Conservation (phyloP, 2,888 invertebrate genomes). For the Xylota sylvarum region DNA sequence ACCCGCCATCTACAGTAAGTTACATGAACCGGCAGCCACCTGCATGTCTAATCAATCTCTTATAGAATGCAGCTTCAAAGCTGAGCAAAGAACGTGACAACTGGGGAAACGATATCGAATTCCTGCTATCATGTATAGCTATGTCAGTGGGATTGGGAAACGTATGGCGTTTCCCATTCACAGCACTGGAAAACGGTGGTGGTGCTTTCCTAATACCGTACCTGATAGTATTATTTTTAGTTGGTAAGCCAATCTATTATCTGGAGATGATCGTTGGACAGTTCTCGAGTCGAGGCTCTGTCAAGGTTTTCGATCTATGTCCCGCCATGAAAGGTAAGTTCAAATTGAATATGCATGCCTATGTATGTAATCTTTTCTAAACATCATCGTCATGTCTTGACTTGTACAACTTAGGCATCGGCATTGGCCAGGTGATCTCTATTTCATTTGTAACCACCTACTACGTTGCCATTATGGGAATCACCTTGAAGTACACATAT, state of each 20-base stretch:
- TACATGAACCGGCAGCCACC: background rate
- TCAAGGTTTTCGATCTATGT: constrained; percentile 88
- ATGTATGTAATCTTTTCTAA: too few species aligned
- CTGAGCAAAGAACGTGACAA: constrained; percentile 80
- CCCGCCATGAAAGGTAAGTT: constrained; percentile 89
- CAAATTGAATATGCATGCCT: background rate
- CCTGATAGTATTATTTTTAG: constrained; percentile 87
- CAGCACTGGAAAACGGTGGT: constrained; percentile 89
- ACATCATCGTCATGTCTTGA: constrained; percentile 3
- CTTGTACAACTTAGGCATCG: constrained; percentile 85
- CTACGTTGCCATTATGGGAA: constrained; percentile 89
- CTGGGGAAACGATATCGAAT: constrained; percentile 85
- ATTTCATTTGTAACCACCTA: constrained; percentile 87
- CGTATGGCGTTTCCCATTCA: constrained; percentile 89
- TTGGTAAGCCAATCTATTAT: constrained; percentile 90
- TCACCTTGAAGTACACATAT: constrained; percentile 87
- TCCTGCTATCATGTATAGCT: constrained; percentile 85
- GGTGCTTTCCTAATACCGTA: constrained; percentile 89
- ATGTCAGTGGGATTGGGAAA: constrained; percentile 89
- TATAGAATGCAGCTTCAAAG: constrained; percentile 58
- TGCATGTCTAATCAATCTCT: background rate
- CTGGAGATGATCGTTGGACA: constrained; percentile 91
- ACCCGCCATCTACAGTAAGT: constrained; percentile 7
- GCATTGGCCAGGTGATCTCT: constrained; percentile 86
- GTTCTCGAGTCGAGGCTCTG: constrained; percentile 89